Conservation (phyloP, 2,113 vertebrate genomes). For the Anthoscopus minutus region DNA sequence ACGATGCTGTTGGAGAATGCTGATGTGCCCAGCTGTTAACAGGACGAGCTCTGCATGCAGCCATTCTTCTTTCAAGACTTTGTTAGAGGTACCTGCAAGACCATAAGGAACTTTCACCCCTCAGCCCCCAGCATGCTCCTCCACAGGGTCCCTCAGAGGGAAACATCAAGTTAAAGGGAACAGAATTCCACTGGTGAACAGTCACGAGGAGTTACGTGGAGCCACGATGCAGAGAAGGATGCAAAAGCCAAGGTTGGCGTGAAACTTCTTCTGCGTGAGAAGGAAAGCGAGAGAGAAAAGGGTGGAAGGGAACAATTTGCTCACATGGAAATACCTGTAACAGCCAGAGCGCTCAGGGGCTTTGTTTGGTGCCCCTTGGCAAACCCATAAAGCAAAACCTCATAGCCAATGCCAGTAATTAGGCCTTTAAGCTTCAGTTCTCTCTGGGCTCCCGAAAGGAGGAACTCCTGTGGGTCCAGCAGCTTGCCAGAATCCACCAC, state of each 20-base stretch:
- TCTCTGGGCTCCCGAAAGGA: slow-evolving; percentile 73
- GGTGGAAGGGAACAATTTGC: slow-evolving; percentile 20
- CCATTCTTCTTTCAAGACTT: not conserved
- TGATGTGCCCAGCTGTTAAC: slow-evolving; percentile 6
- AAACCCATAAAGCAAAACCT: slow-evolving; percentile 84
- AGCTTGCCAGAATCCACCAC: slow-evolving; percentile 94
- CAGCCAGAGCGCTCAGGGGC: slow-evolving; percentile 85
- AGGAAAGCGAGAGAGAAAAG: not conserved
- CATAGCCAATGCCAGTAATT: slow-evolving; percentile 82
- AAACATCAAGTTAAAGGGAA: not conserved
- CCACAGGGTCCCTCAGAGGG: not conserved
- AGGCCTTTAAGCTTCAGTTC: slow-evolving; percentile 78
- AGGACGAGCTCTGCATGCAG: not conserved
- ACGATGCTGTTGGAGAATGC: not conserved
- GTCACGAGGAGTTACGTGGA: not conserved
- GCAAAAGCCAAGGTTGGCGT: slow-evolving; percentile 48
- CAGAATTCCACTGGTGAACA: not conserved
- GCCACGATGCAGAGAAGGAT: slow-evolving; percentile 34
- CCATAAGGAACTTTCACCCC: not conserved
- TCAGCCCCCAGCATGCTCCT: not conserved
- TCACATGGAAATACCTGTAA: slow-evolving; percentile 86
- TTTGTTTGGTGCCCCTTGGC: slow-evolving; percentile 85
- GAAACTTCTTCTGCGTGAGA: slow-evolving; percentile 1
- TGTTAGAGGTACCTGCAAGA: slow-evolving; percentile 21
- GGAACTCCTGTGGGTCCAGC: slow-evolving; percentile 88